These are phyloP conservation scores for Apamea crenata DNA, from an alignment of 2,888 invertebrate species.

Conservation along the genomic window DNA sequence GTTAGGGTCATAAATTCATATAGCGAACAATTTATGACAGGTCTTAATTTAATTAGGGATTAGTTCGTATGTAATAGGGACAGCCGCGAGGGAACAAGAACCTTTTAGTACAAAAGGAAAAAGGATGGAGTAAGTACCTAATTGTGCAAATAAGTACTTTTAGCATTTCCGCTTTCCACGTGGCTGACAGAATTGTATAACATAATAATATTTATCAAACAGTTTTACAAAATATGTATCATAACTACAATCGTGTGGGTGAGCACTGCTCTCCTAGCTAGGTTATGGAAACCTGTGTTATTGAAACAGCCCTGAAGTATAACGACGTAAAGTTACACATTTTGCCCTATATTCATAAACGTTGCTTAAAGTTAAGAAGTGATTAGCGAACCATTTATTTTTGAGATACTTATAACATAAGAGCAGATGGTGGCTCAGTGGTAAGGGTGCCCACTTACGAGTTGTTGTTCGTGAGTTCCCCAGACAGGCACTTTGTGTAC, in stretches of 20 bases:
- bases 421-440: no score
- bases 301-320: neutral
- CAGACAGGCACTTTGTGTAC: no score
- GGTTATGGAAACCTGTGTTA: neutral
- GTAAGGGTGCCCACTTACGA: no score
- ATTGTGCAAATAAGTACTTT: neutral
- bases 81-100: neutral
- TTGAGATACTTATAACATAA: no score
- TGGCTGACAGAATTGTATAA: neutral
- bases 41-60: neutral
- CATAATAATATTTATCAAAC: neutral
- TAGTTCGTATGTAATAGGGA: neutral
- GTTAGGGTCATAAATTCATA: slow-evolving; percentile 14
- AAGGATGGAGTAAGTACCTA: neutral
- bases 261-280: neutral
- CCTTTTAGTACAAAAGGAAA: neutral
- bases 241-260: neutral
- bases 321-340: neutral
- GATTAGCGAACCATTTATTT: no score
- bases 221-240: neutral
- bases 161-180: neutral
- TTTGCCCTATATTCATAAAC: no score
- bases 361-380: no score
- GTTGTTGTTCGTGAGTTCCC: no score
- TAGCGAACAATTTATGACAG: neutral